Percentiles rank a stretch among this genome's conserved stretches.
These are phyloP conservation scores for Panopea generosa DNA, from an alignment of 2,888 invertebrate species.

Conservation along the genomic window DNA sequence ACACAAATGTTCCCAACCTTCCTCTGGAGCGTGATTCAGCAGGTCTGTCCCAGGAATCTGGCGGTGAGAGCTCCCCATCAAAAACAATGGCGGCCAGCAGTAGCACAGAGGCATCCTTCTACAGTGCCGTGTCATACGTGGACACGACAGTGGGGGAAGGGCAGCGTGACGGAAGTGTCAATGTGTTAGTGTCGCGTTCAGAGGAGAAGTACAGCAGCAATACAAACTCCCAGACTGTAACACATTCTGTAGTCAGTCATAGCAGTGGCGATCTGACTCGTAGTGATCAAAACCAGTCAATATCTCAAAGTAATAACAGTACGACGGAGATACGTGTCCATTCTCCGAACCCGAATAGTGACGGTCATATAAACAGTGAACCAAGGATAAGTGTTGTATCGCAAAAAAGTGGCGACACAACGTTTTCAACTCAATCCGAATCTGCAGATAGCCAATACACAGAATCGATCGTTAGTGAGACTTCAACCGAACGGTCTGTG, in stretches of 20 bases:
- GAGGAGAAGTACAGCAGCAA: conserved; percentile 23
- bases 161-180: background rate
- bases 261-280: conserved; percentile 7
- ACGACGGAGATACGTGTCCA: too few relatives aligned
- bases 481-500: conserved; percentile 11
- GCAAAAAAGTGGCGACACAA: conserved; percentile 30
- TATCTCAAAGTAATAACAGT: too few relatives aligned
- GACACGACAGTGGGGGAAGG: conserved; percentile 1
- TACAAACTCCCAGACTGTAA: conserved; percentile 4
- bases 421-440: conserved; percentile 44
- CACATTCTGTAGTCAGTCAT: conserved; percentile 4
- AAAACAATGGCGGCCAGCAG: conserved; percentile 26
- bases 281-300: conserved; percentile 27
- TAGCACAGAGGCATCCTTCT: conserved; percentile 56
- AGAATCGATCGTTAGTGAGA: conserved; percentile 42
- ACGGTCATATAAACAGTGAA: background rate
- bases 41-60: conserved; percentile 3
- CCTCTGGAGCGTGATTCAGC: conserved; percentile 37
- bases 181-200: conserved; percentile 6
- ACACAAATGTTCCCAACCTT: conserved; percentile 54
- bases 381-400: background rate
- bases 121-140: conserved; percentile 47
- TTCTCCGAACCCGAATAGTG: too few relatives aligned
- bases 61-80: conserved; percentile 32
- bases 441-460: conserved; percentile 34